These are phyloP conservation scores for Zygaena filipendulae DNA, from an alignment of 2,888 invertebrate species.

Conservation along the genomic window DNA sequence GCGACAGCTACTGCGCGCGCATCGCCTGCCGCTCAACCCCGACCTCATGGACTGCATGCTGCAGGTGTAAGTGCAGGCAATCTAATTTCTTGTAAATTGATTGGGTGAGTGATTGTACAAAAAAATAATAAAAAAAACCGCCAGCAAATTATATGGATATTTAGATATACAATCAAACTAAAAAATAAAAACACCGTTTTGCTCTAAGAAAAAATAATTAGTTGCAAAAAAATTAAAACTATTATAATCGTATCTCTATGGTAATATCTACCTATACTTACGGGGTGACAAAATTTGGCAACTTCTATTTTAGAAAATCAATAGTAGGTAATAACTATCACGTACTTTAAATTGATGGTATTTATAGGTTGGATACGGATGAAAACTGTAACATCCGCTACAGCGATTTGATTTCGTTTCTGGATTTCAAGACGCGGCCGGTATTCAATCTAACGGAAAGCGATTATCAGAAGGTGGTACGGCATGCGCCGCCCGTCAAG, in stretches of 20 bases:
- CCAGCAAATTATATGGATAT: no score
- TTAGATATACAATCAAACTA: no score
- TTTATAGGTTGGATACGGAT: conserved; percentile 70
- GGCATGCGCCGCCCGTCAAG: conserved; percentile 53
- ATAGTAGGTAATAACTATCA: no score
- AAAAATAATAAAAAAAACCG: no score
- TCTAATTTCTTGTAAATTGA: conserved; percentile 46
- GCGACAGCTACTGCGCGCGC: conserved; percentile 74
- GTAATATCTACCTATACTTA: no score
- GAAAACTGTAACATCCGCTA: conserved; percentile 73
- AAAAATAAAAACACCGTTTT: no score
- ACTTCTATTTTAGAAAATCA: no score
- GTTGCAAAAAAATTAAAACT: no score
- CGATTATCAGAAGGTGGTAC: conserved; percentile 43
- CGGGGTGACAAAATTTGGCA: no score
- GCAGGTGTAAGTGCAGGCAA: conserved; percentile 73
- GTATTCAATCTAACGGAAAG: conserved; percentile 39
- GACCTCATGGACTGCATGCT: conserved; percentile 78
- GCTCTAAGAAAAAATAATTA: no score
- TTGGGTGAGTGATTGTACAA: conserved; percentile 15
- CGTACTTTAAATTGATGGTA: no score
- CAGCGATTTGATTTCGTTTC: conserved; percentile 75
- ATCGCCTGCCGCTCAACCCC: conserved; percentile 74
- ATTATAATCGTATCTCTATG: no score
- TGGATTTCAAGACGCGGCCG: conserved; percentile 72